Evolutionary conservation across 2,888 invertebrate genomes (phyloP).

Genomic region (Spialia ferax): DNA sequence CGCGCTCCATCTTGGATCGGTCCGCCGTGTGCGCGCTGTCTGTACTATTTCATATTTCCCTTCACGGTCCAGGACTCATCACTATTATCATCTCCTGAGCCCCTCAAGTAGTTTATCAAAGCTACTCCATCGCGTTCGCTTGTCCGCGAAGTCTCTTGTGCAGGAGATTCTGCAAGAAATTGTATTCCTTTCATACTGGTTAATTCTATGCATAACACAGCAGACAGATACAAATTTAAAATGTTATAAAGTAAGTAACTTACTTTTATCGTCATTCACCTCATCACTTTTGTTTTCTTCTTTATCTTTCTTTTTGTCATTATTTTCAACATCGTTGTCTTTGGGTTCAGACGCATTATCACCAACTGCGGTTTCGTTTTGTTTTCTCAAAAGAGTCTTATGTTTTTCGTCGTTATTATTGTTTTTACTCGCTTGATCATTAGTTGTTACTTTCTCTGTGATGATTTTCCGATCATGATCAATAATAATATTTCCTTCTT

Average conservation of each 20-base stretch:
- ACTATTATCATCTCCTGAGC: conserved; percentile 52
- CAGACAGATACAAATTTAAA: too few species aligned
- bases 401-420: neutral
- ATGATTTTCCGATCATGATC: conserved; percentile 63
- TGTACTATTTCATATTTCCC: too few species aligned
- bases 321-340: conserved; percentile 34
- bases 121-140: conserved; percentile 63
- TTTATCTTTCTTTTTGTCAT: conserved; percentile 29
- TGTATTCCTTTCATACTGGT: neutral
- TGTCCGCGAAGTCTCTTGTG: neutral
- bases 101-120: conserved; percentile 65
- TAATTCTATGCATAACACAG: too few species aligned
- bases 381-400: neutral
- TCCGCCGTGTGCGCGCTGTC: too few species aligned
- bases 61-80: too few species aligned
- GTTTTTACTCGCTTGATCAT: neutral
- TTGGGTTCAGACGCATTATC: conserved; percentile 12
- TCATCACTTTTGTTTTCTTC: conserved; percentile 17
- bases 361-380: neutral
- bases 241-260: too few species aligned
- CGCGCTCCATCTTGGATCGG: too few species aligned
- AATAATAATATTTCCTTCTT: conserved; percentile 58
- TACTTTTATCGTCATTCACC: conserved; percentile 12
- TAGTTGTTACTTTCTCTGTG: conserved; percentile 46
- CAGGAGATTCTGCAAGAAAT: conserved; percentile 38